phyloP scores from a whole-genome alignment of 1,140 invertebrate genomes.

The Lordiphosa clarofinis region DNA sequence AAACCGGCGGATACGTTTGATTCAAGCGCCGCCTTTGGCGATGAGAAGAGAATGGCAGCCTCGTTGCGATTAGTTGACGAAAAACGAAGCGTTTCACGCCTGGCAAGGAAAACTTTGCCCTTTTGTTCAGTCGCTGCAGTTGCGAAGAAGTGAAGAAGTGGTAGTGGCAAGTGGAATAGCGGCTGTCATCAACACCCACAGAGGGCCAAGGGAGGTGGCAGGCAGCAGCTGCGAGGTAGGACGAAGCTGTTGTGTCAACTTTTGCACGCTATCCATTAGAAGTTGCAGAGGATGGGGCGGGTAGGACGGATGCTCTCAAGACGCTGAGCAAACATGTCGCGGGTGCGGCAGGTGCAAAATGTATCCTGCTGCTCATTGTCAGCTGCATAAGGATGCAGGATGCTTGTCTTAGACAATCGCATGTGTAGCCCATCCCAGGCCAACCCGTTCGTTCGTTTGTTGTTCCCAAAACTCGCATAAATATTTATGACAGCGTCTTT shows the following conservation, averaged over 20 bases:
- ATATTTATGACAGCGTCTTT: conserved; percentile 78
- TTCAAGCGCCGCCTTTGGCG: not conserved
- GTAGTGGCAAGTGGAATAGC: conserved; percentile 2
- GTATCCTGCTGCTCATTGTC: conserved; percentile 74
- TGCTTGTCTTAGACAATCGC: conserved; percentile 67
- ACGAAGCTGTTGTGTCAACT: conserved; percentile 73
- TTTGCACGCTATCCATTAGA: conserved; percentile 71
- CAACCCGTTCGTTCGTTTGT: conserved; percentile 50
- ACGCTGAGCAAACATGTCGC: conserved; percentile 64
- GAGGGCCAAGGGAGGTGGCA: conserved; percentile 3
- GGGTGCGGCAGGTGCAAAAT: conserved; percentile 65
- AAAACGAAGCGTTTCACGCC: conserved; percentile 56
- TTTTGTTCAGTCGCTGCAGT: conserved; percentile 32
- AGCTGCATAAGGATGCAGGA: conserved; percentile 47
- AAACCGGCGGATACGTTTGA: not conserved
- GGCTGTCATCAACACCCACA: conserved; percentile 30
- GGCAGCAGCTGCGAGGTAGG: conserved; percentile 59
- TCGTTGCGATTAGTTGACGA: conserved; percentile 57
- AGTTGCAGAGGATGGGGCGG: not conserved
- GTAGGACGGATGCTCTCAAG: conserved; percentile 33
- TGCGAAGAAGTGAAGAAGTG: not conserved
- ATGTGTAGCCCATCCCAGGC: conserved; percentile 43
- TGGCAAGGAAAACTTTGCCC: conserved; percentile 68
- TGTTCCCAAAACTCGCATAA: conserved; percentile 79
- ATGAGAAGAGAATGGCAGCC: conserved; percentile 10